Conservation (phyloP, 2,888 invertebrate genomes). For the Atethmia centrago region DNA sequence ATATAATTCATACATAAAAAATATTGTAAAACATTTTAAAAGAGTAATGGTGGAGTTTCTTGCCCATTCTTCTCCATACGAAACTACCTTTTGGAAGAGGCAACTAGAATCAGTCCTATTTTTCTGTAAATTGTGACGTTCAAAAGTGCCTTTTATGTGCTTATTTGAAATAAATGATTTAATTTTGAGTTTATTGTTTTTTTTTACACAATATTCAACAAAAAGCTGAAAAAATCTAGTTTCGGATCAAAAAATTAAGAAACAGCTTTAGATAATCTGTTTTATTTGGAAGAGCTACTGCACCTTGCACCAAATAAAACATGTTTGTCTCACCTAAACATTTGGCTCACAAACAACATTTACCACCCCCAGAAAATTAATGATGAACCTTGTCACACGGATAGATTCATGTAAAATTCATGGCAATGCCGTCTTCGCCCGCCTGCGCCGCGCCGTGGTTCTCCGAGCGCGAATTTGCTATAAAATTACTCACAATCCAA, state of each 20-base stretch:
- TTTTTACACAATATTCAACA: not conserved
- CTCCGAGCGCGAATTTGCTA: constrained; percentile 80
- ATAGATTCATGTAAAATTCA: constrained; percentile 88
- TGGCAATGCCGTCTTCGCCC: constrained; percentile 73
- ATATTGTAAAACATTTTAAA: too few species aligned
- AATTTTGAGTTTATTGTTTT: too few species aligned
- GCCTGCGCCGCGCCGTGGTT: constrained; percentile 67
- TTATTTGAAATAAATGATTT: too few species aligned
- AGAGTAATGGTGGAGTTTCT: too few species aligned
- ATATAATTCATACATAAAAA: too few species aligned
- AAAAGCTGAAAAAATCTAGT: not conserved
- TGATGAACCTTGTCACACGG: constrained; percentile 80
- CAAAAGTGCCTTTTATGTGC: too few species aligned
- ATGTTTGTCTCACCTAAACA: constrained; percentile 65
- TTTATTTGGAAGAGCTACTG: not conserved
- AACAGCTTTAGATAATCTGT: not conserved
- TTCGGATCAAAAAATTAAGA: not conserved
- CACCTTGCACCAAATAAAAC: constrained; percentile 20
- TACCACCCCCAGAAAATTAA: constrained; percentile 79
- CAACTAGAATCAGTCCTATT: too few species aligned
- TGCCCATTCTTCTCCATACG: too few species aligned
- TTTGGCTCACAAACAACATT: constrained; percentile 70
- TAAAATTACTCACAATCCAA: constrained; percentile 87
- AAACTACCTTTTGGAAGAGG: too few species aligned
- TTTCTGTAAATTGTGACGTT: too few species aligned